phyloP scores from a whole-genome alignment of 2,888 invertebrate species.

The Sclerodermus sp. region DNA sequence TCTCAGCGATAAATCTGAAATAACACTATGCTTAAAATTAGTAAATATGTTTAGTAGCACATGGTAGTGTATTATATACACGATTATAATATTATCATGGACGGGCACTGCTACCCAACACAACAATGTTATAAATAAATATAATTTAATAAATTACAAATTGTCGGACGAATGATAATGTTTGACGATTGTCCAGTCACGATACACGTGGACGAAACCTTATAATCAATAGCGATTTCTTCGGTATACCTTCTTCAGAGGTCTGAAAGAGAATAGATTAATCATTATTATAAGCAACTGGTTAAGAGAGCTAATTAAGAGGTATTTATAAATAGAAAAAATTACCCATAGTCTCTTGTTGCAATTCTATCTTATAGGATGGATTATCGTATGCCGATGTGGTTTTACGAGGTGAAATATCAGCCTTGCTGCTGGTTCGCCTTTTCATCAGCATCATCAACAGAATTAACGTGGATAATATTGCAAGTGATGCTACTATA shows the following conservation, averaged over 20 bases:
- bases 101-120: no score
- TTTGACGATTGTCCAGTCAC: constrained; percentile 49
- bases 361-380: constrained; percentile 90
- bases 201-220: constrained; percentile 44
- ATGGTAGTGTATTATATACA: no score
- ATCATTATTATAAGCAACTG: background rate
- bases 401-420: constrained; percentile 80
- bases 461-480: constrained; percentile 78
- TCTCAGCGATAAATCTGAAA: background rate
- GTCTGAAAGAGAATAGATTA: constrained; percentile 39
- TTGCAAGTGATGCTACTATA: constrained; percentile 82
- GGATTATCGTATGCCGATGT: constrained; percentile 93
- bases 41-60: no score
- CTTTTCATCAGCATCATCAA: constrained; percentile 78
- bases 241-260: constrained; percentile 53
- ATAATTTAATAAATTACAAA: constrained; percentile 37
- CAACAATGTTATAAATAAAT: constrained; percentile 31
- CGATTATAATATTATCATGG: no score
- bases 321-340: constrained; percentile 14
- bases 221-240: constrained; percentile 39
- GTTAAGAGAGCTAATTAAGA: background rate
- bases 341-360: constrained; percentile 89
- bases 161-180: constrained; percentile 36
- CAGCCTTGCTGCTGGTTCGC: constrained; percentile 68
- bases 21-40: no score